These are phyloP conservation scores for Planococcus citri DNA, from an alignment of 1,140 invertebrate species.

Conservation along the genomic window DNA sequence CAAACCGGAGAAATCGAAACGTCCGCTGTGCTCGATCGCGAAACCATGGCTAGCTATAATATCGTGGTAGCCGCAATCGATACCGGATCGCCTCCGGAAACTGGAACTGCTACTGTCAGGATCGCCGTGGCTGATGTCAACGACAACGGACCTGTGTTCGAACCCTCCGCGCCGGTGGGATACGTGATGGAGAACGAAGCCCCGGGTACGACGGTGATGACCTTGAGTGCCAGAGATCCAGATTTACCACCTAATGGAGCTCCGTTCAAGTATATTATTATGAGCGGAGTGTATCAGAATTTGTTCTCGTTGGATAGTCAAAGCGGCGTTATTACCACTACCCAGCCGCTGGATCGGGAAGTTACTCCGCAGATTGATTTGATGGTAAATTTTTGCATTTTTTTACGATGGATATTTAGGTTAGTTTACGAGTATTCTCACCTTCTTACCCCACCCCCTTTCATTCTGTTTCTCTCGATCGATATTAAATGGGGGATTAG, in stretches of 20 bases:
- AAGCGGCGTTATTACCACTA: constrained; percentile 66
- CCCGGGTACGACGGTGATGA: constrained; percentile 68
- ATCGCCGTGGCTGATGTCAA: constrained; percentile 74
- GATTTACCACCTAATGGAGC: constrained; percentile 84
- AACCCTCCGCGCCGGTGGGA: constrained; percentile 51
- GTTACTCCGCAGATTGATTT: constrained; percentile 56
- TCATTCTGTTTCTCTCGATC: too few species aligned
- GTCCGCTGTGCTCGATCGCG: constrained; percentile 61
- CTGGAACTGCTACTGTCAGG: constrained; percentile 68
- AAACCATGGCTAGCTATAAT: constrained; percentile 59
- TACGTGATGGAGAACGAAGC: constrained; percentile 80
- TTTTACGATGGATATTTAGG: neutral
- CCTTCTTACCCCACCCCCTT: too few species aligned
- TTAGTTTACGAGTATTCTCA: neutral
- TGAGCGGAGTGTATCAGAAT: constrained; percentile 63
- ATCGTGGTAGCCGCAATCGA: constrained; percentile 83
- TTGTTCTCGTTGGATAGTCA: constrained; percentile 63
- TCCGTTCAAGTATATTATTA: constrained; percentile 69
- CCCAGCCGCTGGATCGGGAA: constrained; percentile 69
- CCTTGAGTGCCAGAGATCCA: constrained; percentile 68
- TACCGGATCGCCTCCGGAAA: constrained; percentile 71
- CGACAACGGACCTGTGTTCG: constrained; percentile 82
- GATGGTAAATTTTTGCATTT: constrained; percentile 35
- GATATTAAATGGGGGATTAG: too few species aligned
- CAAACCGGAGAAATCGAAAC: constrained; percentile 71